Conservation (phyloP, 2,888 invertebrate species). For the Megalurothrips usitatus region DNA sequence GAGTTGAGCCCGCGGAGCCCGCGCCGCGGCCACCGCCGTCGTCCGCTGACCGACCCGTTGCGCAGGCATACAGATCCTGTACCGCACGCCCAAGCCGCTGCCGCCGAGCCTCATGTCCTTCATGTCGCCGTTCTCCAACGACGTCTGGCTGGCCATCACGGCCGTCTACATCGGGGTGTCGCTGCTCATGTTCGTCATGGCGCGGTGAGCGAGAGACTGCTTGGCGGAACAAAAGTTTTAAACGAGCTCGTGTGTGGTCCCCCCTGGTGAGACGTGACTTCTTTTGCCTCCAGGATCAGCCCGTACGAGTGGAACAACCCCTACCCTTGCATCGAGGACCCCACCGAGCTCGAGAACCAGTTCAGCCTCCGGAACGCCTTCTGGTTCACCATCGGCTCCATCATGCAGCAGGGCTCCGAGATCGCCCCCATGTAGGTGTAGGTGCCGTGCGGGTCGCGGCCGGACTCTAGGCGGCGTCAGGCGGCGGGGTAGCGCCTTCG, state of each 20-base stretch:
- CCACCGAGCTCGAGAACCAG: conserved; percentile 59
- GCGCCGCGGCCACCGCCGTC: conserved; percentile 25
- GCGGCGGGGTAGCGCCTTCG: too few species aligned
- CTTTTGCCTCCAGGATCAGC: conserved; percentile 50
- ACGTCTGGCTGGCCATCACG: conserved; percentile 60
- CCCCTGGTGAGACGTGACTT: not conserved
- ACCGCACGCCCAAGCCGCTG: conserved; percentile 59
- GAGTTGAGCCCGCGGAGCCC: conserved; percentile 35
- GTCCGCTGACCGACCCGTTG: not conserved
- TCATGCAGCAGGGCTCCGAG: conserved; percentile 62
- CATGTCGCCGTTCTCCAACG: conserved; percentile 59
- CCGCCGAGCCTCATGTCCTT: conserved; percentile 67
- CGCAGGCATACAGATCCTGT: conserved; percentile 62
- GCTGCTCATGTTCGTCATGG: conserved; percentile 58
- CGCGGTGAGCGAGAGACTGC: conserved; percentile 43
- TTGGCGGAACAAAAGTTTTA: too few species aligned
- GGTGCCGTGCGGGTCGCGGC: not conserved
- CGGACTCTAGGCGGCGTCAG: not conserved
- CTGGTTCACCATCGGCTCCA: conserved; percentile 63
- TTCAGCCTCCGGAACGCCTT: conserved; percentile 58
- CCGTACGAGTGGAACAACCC: conserved; percentile 65
- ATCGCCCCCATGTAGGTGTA: conserved; percentile 50
- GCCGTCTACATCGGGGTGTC: conserved; percentile 61
- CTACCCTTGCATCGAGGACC: conserved; percentile 57
- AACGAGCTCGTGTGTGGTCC: not conserved